Base-by-base conservation (phyloP, 2,113 vertebrate species). In the Nibea coibor region DNA sequence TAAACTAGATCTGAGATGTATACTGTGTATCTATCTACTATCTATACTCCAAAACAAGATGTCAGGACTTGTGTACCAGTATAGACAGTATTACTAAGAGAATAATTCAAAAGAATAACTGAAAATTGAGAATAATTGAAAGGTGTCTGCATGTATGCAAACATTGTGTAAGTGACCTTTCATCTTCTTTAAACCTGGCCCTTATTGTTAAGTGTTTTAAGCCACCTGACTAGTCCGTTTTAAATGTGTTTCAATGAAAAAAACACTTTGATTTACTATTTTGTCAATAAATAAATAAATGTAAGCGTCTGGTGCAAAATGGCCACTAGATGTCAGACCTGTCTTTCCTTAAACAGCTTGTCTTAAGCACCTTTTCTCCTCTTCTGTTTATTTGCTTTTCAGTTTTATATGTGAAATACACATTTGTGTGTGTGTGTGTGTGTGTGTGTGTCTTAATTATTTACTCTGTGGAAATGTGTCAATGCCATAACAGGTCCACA, bases 251-350 rank as follows among this genome's bases (percentile, higher is more conserved):
- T 14, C 19, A 31, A 51, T 39, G 12, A 16, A 53, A 42, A 39
- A 65, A 20, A 0, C 12, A 28, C n/a, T 50, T 53, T 16, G 39
- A 3, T 50, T 2, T 14, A 20, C 24, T 50, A 12, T 31, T 59
- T 31, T 19, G 7, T 35, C 31, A 35, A 35, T 8, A 35, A 35
- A 39, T 39, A 39, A 39, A 42, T 28, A 47, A n/a, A 28, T 24
- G 16, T 14, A 20, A 19, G 31, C 57, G 28, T 53, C 15, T 73
- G 10, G 12, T 31, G 10, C 17, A n/a, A 57, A 39, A 59, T 76
- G 26, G 73, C 90, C 93, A 89, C 81, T 89, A 93, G 91, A 80
- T 89, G 92, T 84, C 92, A 75, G 24, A 12, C 47, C 7, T 86
- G 74, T 65, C 62, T 67, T 51, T 39, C 53, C 9, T n/a, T 65